phyloP scores from a whole-genome alignment of 2,113 vertebrate genomes.

The Ramphastos sulfuratus region DNA sequence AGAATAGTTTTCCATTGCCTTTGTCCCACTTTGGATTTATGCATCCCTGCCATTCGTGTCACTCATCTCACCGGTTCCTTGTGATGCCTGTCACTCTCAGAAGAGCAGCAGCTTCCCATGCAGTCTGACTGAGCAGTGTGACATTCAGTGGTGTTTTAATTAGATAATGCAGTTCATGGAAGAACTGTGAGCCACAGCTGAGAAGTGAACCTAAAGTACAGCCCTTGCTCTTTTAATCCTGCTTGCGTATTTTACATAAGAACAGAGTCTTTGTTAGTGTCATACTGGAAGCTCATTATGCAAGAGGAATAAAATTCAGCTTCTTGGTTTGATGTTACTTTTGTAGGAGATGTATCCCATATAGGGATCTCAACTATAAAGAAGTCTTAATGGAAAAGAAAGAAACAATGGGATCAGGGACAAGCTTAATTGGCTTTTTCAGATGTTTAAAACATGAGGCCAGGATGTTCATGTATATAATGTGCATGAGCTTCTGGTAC shows the following conservation, averaged over 20 bases:
- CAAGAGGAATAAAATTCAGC: constrained; percentile 30
- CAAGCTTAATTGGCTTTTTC: constrained; percentile 35
- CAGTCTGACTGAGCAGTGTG: not conserved
- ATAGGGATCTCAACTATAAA: not conserved
- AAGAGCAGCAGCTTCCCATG: not conserved
- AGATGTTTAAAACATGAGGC: constrained; percentile 41
- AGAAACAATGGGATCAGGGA: not conserved
- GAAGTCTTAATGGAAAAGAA: not conserved
- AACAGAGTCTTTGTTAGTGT: constrained; percentile 10
- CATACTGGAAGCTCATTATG: constrained; percentile 30
- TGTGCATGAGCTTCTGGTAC: not conserved
- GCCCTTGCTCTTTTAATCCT: constrained; percentile 25
- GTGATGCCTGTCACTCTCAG: not conserved
- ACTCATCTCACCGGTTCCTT: not conserved
- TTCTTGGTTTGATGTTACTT: constrained; percentile 19
- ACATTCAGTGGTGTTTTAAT: not conserved
- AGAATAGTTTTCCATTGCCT: not conserved
- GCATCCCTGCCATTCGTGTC: not conserved
- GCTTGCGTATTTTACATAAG: constrained; percentile 34
- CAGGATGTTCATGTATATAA: not conserved
- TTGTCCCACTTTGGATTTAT: not conserved
- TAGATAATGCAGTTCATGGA: not conserved
- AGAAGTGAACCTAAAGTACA: constrained; percentile 3
- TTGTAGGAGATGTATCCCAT: not conserved
- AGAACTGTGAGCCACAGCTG: not conserved